Base-by-base conservation (phyloP, 2,797 vertebrate species). In the Gadopsis bispinosus region DNA sequence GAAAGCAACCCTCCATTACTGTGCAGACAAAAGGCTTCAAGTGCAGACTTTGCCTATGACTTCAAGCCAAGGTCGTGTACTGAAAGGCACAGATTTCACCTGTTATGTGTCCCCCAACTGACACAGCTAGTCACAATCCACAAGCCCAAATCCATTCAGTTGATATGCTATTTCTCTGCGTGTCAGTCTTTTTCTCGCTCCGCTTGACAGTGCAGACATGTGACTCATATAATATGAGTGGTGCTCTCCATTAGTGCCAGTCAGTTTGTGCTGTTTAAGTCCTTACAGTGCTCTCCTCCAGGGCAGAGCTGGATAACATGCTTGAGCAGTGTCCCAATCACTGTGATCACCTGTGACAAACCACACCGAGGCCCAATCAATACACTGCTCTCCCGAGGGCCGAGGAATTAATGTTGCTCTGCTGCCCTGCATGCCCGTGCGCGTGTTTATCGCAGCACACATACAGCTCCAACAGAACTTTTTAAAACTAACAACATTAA, bases 321-420 rank as follows among this genome's bases (percentile, higher is more conserved):
- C 91, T 87, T 78, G 85, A 91, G 86, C 90, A 84, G 88, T 75
- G 83, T 84, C 83, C 91, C 92, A 80, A 89, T 92, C 92, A 91
- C 48, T 1, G 75, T 89, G 90, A 94, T 94, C 91, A 92, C 91
- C 89, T 93, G 92, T 92, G 92, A 93, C 92, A 94, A 92, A 93
- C 86, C 86, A 11, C 89, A 87, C 78, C 39, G 8, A 68, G 75
- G 70, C 68, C 83, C 80, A 72, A 91, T 94, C 93, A 70, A 93
- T 94, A 88, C 71, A 5, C 66, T n/a, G 1, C 47, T 88, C 84
- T 86, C 90, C 73, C 0, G 39, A 74, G 85, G 89, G 78, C 56
- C 1, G 0, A 47, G 65, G 87, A 81, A 88, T 89, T 89, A 89
- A 89, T 92, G 91, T 77, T 84, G 73, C 83, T 82, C 71, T 63